A percentile compares a stretch with the other conserved stretches of the same genome.
phyloP scores from a whole-genome alignment of 2,888 invertebrate genomes.

The Ophion obscuratus region DNA sequence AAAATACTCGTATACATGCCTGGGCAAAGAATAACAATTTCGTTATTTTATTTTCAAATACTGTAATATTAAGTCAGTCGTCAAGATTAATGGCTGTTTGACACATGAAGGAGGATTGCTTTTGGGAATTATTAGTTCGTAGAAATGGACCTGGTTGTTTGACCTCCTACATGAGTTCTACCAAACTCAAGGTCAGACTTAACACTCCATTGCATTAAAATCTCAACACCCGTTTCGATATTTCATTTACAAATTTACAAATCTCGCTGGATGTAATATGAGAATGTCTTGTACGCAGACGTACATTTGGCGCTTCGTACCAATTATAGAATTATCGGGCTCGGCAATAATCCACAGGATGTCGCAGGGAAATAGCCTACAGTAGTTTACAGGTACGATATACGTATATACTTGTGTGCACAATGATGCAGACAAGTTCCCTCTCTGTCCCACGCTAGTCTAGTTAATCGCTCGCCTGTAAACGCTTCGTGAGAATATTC shows the following conservation, averaged over 20 bases:
- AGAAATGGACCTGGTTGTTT: too few relatives aligned
- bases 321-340: conserved; percentile 71
- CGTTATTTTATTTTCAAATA: too few relatives aligned
- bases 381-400: conserved; percentile 23
- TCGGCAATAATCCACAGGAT: conserved; percentile 71
- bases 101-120: too few relatives aligned
- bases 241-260: too few relatives aligned
- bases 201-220: too few relatives aligned
- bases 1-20: background rate
- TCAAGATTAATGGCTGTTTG: too few relatives aligned
- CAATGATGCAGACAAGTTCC: conserved; percentile 17
- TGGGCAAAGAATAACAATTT: too few relatives aligned
- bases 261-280: background rate
- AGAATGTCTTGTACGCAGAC: background rate
- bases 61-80: too few relatives aligned
- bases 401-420: conserved; percentile 19
- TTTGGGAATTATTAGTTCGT: too few relatives aligned
- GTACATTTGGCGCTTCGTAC: conserved; percentile 57
- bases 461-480: conserved; percentile 24
- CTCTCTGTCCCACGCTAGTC: conserved; percentile 36
- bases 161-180: too few relatives aligned
- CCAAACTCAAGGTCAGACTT: too few relatives aligned
- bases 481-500: conserved; percentile 51
- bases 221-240: too few relatives aligned
- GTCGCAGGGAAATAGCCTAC: conserved; percentile 38